Evolutionary conservation across 2,888 invertebrate species (phyloP).

Genomic region (Drosophila melanosoma): DNA sequence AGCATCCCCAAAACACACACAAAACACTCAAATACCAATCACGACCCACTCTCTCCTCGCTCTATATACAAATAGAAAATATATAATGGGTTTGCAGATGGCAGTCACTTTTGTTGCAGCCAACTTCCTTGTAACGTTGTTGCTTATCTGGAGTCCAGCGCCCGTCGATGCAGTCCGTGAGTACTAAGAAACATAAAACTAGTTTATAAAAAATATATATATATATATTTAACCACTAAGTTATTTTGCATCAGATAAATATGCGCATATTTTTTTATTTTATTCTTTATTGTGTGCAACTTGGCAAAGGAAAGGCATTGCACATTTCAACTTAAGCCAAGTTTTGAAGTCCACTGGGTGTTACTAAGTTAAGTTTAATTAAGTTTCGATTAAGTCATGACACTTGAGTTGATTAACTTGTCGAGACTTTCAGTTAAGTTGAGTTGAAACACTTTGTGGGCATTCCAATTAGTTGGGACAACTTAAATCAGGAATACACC

Average conservation of each 20-base stretch:
- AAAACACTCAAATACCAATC: neutral
- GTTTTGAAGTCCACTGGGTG: slow-evolving; percentile 9
- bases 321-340: slow-evolving; percentile 1
- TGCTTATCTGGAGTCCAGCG: slow-evolving; percentile 83
- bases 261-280: slow-evolving; percentile 14
- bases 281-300: slow-evolving; percentile 16
- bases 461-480: slow-evolving; percentile 2
- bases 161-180: slow-evolving; percentile 85
- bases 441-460: slow-evolving; percentile 9
- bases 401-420: slow-evolving; percentile 22
- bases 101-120: slow-evolving; percentile 84
- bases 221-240: neutral
- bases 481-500: neutral
- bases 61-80: slow-evolving; percentile 63
- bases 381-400: slow-evolving; percentile 24
- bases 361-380: slow-evolving; percentile 28
- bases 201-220: neutral
- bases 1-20: slow-evolving; percentile 6
- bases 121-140: slow-evolving; percentile 78
- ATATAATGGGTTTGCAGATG: slow-evolving; percentile 85
- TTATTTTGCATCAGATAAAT: slow-evolving; percentile 21
- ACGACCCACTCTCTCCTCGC: slow-evolving; percentile 24
- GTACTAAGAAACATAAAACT: slow-evolving; percentile 68
- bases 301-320: slow-evolving; percentile 13
- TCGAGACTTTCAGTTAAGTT: slow-evolving; percentile 4